phyloP scores from a whole-genome alignment of 2,797 vertebrate species.

The Gymnothorax reevesii region DNA sequence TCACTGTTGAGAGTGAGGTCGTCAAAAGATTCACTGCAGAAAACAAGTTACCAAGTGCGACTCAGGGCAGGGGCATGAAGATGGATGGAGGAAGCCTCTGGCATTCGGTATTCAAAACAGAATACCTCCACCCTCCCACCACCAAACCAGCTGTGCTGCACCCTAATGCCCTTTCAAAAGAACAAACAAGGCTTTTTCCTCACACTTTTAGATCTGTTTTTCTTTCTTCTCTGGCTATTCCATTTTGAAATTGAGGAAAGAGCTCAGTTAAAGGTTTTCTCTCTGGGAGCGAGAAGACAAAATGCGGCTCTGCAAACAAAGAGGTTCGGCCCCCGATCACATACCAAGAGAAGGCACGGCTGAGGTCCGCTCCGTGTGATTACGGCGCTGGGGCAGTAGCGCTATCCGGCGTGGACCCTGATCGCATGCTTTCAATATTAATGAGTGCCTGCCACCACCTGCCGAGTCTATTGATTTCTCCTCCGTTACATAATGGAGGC shows the following conservation, averaged over 20 bases:
- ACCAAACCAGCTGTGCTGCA: neutral
- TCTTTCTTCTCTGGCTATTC: neutral
- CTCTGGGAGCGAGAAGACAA: neutral
- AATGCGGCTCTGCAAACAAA: constrained; percentile 8
- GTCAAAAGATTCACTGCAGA: neutral
- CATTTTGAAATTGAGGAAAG: neutral
- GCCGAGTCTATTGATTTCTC: constrained; percentile 36
- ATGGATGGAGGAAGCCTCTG: neutral
- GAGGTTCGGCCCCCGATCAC: neutral
- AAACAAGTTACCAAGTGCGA: neutral
- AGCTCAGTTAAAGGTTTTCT: neutral
- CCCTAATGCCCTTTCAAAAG: constrained; percentile 11
- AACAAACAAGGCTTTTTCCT: neutral
- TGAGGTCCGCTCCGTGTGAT: constrained; percentile 23
- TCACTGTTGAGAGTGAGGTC: neutral
- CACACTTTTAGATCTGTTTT: neutral
- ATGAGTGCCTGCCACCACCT: constrained; percentile 16
- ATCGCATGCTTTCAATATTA: constrained; percentile 31
- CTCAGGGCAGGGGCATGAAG: neutral
- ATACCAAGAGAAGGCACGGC: neutral
- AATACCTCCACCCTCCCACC: neutral
- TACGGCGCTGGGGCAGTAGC: constrained; percentile 14
- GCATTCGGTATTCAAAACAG: neutral
- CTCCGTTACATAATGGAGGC: constrained; percentile 27
- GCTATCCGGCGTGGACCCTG: constrained; percentile 19